Conservation (phyloP, 2,797 vertebrate genomes). For the Sebastes trivittatus region DNA sequence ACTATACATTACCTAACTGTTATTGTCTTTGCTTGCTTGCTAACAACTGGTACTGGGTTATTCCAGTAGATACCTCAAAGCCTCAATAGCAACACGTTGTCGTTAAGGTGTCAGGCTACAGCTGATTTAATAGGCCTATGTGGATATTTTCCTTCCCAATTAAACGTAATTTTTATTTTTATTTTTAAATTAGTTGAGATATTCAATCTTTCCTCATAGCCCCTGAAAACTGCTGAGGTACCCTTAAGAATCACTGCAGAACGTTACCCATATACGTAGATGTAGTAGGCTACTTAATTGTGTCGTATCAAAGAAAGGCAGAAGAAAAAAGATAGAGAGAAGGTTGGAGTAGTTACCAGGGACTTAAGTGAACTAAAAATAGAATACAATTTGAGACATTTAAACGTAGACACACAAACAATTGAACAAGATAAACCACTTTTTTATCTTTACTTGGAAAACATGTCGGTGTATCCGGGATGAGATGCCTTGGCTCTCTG, state of each 20-base stretch:
- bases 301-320: background rate
- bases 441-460: constrained; percentile 37
- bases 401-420: constrained; percentile 16
- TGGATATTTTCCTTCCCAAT: background rate
- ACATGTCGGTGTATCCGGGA: constrained; percentile 42
- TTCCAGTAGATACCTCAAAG: background rate
- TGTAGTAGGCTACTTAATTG: background rate
- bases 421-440: constrained; percentile 24
- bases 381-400: background rate
- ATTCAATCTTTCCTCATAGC: background rate
- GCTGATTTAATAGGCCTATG: too few species aligned
- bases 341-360: background rate
- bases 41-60: background rate
- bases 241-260: background rate
- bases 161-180: background rate
- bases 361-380: background rate
- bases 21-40: background rate
- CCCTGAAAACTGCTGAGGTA: background rate
- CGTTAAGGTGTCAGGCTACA: background rate
- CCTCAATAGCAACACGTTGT: background rate
- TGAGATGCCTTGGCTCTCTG: constrained; percentile 44
- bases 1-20: background rate
- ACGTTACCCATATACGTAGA: background rate
- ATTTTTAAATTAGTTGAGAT: background rate
- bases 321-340: background rate